Evolutionary conservation across 2,888 invertebrate species (phyloP).

Genomic region (Temnothorax ravouxi): DNA sequence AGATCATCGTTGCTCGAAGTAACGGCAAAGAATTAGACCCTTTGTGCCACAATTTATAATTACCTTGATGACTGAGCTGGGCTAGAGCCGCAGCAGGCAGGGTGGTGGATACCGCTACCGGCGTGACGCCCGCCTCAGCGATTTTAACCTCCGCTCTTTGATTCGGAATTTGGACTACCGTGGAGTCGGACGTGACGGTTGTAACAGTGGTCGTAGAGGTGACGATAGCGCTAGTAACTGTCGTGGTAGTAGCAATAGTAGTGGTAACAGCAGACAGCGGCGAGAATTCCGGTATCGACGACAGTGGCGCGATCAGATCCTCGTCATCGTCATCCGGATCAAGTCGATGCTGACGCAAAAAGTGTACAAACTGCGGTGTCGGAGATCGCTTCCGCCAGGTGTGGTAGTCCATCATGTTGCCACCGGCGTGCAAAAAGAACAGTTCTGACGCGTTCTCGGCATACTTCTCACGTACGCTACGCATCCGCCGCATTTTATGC

Average conservation of each 20-base stretch:
- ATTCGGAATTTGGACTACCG: constrained; percentile 71
- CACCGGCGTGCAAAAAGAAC: constrained; percentile 95
- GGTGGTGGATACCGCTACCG: constrained; percentile 89
- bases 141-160: constrained; percentile 88
- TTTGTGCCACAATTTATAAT: neutral
- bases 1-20: neutral
- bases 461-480: constrained; percentile 91
- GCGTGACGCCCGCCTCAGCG: constrained; percentile 88
- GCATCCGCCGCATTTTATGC: constrained; percentile 90
- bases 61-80: constrained; percentile 89
- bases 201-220: constrained; percentile 59
- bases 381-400: constrained; percentile 94
- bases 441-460: constrained; percentile 94
- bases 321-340: constrained; percentile 89
- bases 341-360: constrained; percentile 91
- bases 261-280: constrained; percentile 17
- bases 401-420: constrained; percentile 95
- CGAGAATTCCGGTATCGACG: constrained; percentile 61
- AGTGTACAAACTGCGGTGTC: constrained; percentile 91
- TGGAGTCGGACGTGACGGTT: constrained; percentile 64
- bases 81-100: constrained; percentile 89
- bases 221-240: constrained; percentile 56
- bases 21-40: neutral
- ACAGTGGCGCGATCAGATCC: constrained; percentile 82
- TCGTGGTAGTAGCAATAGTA: constrained; percentile 41